Percentiles rank a stretch among this genome's conserved stretches.
These are phyloP conservation scores for Caenorhabditis briggsae DNA, from an alignment of 1,140 invertebrate species.

Conservation along the genomic window DNA sequence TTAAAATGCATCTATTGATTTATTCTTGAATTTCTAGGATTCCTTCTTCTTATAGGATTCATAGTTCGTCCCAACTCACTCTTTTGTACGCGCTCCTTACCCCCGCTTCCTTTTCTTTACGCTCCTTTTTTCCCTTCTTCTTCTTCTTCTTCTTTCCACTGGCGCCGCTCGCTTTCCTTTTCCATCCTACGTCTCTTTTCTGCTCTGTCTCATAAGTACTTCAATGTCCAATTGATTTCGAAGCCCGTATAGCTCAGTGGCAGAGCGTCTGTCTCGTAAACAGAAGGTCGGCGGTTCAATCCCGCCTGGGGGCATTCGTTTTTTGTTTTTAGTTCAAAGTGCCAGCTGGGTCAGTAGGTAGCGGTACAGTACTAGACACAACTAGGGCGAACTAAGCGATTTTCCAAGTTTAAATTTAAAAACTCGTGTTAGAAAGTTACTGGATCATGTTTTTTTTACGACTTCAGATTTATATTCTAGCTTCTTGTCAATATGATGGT, in stretches of 20 bases:
- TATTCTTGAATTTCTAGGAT: no score
- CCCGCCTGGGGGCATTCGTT: conserved; percentile 31
- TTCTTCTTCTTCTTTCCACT: background rate
- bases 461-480: no score
- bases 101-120: background rate
- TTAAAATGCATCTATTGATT: no score
- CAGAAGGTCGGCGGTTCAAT: conserved; percentile 36
- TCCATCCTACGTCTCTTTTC: background rate
- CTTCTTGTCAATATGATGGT: no score
- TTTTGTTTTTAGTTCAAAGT: background rate
- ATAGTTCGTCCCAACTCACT: no score
- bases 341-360: no score
- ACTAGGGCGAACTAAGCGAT: no score
- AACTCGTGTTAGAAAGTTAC: no score
- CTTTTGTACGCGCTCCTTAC: background rate
- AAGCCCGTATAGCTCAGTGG: conserved; percentile 26
- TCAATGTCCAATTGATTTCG: background rate
- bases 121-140: background rate
- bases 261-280: conserved; percentile 36
- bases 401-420: no score
- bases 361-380: no score
- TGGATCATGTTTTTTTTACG: no score
- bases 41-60: no score
- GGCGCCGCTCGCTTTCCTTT: background rate
- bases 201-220: background rate